Base-by-base conservation (phyloP, 2,113 vertebrate genomes). In the Crypturellus undulatus region DNA sequence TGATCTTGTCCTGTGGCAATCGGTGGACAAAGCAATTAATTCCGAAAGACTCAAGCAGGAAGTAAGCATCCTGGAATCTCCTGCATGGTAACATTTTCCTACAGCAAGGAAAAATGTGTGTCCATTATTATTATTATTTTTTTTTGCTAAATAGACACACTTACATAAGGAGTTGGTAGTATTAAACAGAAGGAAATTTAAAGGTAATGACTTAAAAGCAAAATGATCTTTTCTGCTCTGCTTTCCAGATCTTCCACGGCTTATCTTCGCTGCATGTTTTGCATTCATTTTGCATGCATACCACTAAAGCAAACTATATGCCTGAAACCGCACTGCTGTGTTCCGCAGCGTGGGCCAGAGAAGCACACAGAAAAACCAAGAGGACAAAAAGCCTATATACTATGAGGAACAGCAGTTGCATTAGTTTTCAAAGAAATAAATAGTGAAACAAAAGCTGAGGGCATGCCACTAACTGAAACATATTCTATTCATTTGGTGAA, bases 231-330 rank as follows among this genome's bases (percentile, higher is more conserved):
- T 93, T 91, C 45, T 75, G 47, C 60, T 89, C 38, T 80, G 51
- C 85, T 91, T 88, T 85, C 51, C 76, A 68, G 32, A 75, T 90
- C 79, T 92, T 47, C 51, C 34, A 36, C 56, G 54, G 79, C 91
- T 96, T 92, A 68, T 95, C 84, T 90, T 90, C 84, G 82, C 82
- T 91, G 69, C 52, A n/a, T 94, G 71, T 84, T 95, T 92, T 91
- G 82, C 68, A 68, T 91, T 95, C 56, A 83, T 88, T 97, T 92
- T 91, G 68, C 76, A 75, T 90, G 76, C 64, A 64, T 86, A 59
- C 68, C 38, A 40, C 54, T 72, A 52, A 28, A 91, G 45, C 54
- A 80, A 87, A 78, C 40, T 90, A 38, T 68, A 93, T 90, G 65
- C 64, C 42, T 78, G 71, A 92, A 94, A 90, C 69, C 64, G 45